These are phyloP conservation scores for Salvelinus fontinalis DNA, from an alignment of 2,113 vertebrate species.

Conservation along the genomic window DNA sequence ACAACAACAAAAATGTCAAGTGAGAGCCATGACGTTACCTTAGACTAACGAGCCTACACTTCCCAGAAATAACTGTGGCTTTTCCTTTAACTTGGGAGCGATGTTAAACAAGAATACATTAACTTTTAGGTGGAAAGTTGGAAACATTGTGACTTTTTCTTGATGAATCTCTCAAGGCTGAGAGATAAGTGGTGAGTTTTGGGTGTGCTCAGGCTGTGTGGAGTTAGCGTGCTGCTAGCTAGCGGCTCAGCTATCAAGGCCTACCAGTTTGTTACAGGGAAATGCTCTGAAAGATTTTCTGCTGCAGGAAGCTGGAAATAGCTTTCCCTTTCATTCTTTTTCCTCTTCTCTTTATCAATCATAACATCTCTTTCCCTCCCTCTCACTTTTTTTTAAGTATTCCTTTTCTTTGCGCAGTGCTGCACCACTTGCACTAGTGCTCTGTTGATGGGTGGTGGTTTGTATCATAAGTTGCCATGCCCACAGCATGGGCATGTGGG, in stretches of 20 bases:
- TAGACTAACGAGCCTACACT: not conserved
- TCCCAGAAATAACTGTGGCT: constrained; percentile 22
- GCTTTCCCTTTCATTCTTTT: not conserved
- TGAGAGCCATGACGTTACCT: too few species aligned
- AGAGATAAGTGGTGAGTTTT: constrained; percentile 1
- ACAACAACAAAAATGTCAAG: too few species aligned
- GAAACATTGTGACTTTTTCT: constrained; percentile 2
- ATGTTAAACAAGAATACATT: not conserved
- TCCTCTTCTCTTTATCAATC: not conserved
- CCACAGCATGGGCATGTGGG: constrained; percentile 58
- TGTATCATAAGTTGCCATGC: constrained; percentile 72
- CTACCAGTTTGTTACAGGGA: not conserved
- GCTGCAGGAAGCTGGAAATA: not conserved
- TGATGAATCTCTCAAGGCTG: not conserved
- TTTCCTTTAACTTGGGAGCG: not conserved
- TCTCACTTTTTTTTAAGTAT: constrained; percentile 14
- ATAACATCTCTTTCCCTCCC: not conserved
- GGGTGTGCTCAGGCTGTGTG: not conserved
- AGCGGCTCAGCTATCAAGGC: not conserved
- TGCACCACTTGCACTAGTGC: constrained; percentile 44
- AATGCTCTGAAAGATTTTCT: constrained; percentile 18
- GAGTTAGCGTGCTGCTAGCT: not conserved
- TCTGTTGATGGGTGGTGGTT: constrained; percentile 53
- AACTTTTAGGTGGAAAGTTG: constrained; percentile 7
- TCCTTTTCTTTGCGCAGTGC: constrained; percentile 36